Evolutionary conservation across 2,888 invertebrate species (phyloP), one percentile per base, ranked within the genome.

Genomic region (Eilema griseolum): DNA sequence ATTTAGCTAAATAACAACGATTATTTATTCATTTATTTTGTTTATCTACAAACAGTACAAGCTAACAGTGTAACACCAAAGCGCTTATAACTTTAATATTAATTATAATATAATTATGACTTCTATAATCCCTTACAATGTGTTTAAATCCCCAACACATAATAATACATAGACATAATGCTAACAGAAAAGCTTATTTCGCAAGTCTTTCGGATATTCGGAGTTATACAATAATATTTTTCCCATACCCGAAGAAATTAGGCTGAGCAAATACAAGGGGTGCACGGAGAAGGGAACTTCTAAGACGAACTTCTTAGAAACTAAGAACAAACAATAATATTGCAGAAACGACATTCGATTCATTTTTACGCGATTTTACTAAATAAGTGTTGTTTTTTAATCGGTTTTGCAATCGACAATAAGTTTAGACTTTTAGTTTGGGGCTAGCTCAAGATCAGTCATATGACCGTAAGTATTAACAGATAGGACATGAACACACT

Each of bases 191-290:
- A 65, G 33, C 62, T 59, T 75, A 79, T 75, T 70, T 71, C 65
- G 69, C 63, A 60, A 75, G 61, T 66, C 63, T 75, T 68, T 75
- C 69, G 66, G 57, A 66, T 66, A 60, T 59, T 66, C 37, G 70
- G 79, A 83, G 82, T 82, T 82, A 78, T 75, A 83, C 73, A 82
- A 87, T 85, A 86, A 88, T 90, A 90, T 90, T 90, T 89, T 89
- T 88, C 87, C 85, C 83, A 86, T 80, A 77, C 83, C 85, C 80
- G 69, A 85, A 88, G 90, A 90, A 90, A 91, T 91, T 90, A 89
- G 87, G 86, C 84, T 80, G 87, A 88, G 85, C 87, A 91, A 90
- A 90, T 88, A 89, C 86, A 84, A 83, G 84, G 89, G 88, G 88
- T 73, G 85, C 73, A 66, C 41, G 23, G 57, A 77, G 80, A 71